Evolutionary conservation across 2,888 invertebrate genomes (phyloP).

Genomic region (Cephus runcator): DNA sequence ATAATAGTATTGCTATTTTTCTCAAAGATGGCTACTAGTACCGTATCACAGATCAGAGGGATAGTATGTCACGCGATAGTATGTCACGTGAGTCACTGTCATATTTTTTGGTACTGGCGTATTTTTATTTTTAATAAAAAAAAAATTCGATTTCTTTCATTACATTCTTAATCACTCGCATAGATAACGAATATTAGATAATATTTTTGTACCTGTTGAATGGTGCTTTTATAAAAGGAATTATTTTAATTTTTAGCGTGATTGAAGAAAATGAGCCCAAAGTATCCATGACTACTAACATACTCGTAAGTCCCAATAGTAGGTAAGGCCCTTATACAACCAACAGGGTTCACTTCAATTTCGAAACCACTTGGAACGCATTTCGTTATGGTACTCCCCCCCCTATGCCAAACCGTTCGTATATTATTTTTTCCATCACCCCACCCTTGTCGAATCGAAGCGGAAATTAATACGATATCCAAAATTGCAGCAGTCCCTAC

Average conservation of each 20-base stretch:
- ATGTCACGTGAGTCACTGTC: background rate
- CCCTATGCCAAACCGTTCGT: conserved; percentile 38
- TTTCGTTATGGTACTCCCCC: conserved; percentile 38
- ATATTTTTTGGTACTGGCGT: background rate
- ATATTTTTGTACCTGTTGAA: too few species aligned
- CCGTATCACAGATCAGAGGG: background rate
- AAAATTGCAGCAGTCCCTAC: conserved; percentile 15
- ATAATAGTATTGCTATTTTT: background rate
- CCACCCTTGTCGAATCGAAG: conserved; percentile 47
- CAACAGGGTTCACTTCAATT: background rate
- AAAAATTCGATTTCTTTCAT: background rate
- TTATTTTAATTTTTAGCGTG: background rate
- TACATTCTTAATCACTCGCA: background rate
- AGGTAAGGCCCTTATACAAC: background rate
- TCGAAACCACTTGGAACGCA: conserved; percentile 2
- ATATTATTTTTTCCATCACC: conserved; percentile 44
- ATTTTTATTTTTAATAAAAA: background rate
- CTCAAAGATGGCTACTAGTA: background rate
- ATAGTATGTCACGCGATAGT: too few species aligned
- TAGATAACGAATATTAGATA: too few species aligned
- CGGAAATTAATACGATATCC: conserved; percentile 53
- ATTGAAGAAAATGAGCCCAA: background rate
- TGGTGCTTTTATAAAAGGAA: too few species aligned
- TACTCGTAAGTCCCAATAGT: background rate
- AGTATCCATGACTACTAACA: background rate